Evolutionary conservation across 1,140 invertebrate species (phyloP).

Genomic region (Nebria ingens): DNA sequence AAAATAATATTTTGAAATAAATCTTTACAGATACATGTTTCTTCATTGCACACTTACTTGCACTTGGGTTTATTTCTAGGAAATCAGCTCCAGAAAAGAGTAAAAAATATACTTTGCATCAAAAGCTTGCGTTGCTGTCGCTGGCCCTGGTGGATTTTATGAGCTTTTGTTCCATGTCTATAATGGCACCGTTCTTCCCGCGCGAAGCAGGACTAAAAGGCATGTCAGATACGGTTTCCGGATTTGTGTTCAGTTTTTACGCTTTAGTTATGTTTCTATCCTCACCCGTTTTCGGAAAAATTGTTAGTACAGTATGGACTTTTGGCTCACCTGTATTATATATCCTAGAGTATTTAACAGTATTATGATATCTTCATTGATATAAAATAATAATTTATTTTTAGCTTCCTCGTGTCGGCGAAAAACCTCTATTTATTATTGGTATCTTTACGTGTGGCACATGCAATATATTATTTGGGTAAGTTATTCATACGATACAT

Average conservation of each 20-base stretch:
- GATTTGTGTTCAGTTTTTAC: conserved; percentile 62
- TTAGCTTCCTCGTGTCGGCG: conserved; percentile 52
- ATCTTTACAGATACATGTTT: no score
- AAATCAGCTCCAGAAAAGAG: neutral
- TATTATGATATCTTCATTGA: no score
- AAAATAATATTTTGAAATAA: no score
- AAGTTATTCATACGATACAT: conserved; percentile 23
- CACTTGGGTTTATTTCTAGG: no score
- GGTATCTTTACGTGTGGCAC: conserved; percentile 50
- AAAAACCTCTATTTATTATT: conserved; percentile 51
- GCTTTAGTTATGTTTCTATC: conserved; percentile 56
- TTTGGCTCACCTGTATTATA: no score
- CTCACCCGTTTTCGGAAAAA: conserved; percentile 59
- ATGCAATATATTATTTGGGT: conserved; percentile 57
- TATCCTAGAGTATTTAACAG: no score
- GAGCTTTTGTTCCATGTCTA: conserved; percentile 61
- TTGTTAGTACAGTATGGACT: no score
- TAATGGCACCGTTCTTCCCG: conserved; percentile 66
- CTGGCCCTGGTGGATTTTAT: conserved; percentile 55
- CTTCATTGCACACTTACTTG: no score
- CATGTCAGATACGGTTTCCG: conserved; percentile 48
- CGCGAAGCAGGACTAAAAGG: conserved; percentile 51
- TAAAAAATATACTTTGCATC: conserved; percentile 20
- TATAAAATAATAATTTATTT: no score
- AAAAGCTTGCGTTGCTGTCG: conserved; percentile 44